Base-by-base conservation (phyloP, 1,140 invertebrate genomes). In the Nephila pilipes region DNA sequence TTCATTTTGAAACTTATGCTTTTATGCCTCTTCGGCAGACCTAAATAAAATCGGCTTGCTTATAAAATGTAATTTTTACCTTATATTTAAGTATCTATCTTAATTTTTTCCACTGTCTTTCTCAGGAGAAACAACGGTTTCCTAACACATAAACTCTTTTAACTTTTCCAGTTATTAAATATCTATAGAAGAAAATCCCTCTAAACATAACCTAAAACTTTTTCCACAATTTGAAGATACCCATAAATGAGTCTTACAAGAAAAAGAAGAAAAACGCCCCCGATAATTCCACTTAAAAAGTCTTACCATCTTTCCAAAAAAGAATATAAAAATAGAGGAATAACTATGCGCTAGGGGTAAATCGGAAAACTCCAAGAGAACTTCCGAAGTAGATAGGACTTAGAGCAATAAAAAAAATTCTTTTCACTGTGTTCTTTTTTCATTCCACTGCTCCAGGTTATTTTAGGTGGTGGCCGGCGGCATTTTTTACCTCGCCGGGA, bases 381-480 rank as follows among this genome's bases (percentile, higher is more conserved):
- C 55, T 90, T 90, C 69, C 36, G 60, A 65, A 85, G 10, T 20
- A 55, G 46, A 65, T 54, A 92, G 85, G 65, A 85, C 60, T 85
- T 85, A 92, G 85, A 92, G 29, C 32, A 92, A 92, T 38, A 60
- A 75, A 91, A 32, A 38, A 65, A 69, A 25, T 14, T 38, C 54
- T 58, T n/a, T 36, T 69, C 54, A 63, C 22, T 87, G n/a, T 4
- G 14, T 57, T 65, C 5, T 29, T 38, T 32, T 22, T 65, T 46
- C 75, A 60, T 87, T 57, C 3, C 90, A 20, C 80, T 93, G 38
- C 79, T 63, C 18, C 32, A 95, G 92, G 94, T 94, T 12, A 93
- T 93, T 25, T 90, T 93, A 87, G 94, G 94, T 94, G 95, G 95
- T 88, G 96, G 95, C 25, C 92, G 95, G 29, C 95, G 96, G 94